These are phyloP conservation scores for Hemitrygon akajei DNA, from an alignment of 2,797 vertebrate genomes.

Conservation along the genomic window DNA sequence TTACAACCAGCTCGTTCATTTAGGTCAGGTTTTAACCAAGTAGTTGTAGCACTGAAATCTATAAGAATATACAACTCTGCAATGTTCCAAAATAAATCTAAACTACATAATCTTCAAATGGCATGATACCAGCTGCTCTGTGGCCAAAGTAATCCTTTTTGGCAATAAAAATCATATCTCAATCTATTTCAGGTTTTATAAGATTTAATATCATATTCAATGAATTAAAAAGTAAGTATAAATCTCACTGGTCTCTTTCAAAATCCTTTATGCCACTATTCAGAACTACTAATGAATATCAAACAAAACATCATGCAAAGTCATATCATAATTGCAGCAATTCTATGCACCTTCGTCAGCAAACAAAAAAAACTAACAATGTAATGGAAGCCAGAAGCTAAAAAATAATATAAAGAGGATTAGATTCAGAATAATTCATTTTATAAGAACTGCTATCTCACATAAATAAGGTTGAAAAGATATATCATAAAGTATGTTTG, in stretches of 20 bases:
- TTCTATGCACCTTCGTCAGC: not conserved
- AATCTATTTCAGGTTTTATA: constrained; percentile 6
- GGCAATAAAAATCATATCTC: not conserved
- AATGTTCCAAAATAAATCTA: not conserved
- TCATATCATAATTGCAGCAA: not conserved
- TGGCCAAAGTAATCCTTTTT: not conserved
- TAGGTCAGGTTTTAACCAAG: not conserved
- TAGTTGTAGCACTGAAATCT: not conserved
- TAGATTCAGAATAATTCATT: constrained; percentile 20
- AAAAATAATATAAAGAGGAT: not conserved
- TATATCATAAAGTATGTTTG: not conserved
- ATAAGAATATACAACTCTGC: not conserved
- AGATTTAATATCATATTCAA: not conserved
- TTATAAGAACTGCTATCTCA: not conserved
- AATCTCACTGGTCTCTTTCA: not conserved
- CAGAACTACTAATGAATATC: not conserved
- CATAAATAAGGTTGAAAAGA: constrained; percentile 8
- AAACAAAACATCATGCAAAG: not conserved
- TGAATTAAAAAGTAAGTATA: not conserved
- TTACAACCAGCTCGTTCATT: not conserved
- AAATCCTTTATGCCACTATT: not conserved
- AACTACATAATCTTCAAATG: not conserved
- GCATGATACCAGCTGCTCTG: not conserved
- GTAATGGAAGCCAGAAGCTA: not conserved
- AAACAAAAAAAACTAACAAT: not conserved